These are phyloP conservation scores for Bombylius discolor DNA, from an alignment of 2,888 invertebrate species.

Conservation along the genomic window DNA sequence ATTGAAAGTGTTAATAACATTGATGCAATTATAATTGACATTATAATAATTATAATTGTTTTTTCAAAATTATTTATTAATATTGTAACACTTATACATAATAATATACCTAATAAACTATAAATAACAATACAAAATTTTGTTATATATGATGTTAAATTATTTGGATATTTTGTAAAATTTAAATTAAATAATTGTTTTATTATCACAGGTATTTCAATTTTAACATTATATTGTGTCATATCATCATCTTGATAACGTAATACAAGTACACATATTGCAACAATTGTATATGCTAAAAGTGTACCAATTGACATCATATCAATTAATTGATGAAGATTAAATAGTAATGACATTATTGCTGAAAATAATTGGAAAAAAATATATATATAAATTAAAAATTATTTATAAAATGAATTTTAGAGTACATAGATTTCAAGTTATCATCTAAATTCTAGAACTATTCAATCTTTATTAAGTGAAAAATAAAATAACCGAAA, in stretches of 20 bases:
- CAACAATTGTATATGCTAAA: constrained; percentile 83
- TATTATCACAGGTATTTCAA: constrained; percentile 29
- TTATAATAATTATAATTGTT: constrained; percentile 29
- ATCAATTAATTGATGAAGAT: constrained; percentile 80
- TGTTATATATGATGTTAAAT: constrained; percentile 49
- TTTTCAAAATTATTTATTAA: constrained; percentile 20
- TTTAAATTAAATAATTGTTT: constrained; percentile 59
- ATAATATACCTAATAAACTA: constrained; percentile 37
- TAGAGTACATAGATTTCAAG: too few species aligned
- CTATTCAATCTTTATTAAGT: too few species aligned
- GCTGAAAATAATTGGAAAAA: constrained; percentile 36
- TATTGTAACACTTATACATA: constrained; percentile 24
- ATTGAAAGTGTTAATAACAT: constrained; percentile 44
- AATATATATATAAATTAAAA: not conserved
- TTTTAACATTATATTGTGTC: constrained; percentile 27
- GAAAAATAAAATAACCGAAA: too few species aligned
- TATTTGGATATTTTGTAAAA: constrained; percentile 52
- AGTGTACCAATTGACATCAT: constrained; percentile 94
- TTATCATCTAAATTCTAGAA: too few species aligned
- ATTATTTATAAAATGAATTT: not conserved
- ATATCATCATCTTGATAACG: constrained; percentile 43
- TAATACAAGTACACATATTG: constrained; percentile 75
- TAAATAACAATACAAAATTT: constrained; percentile 46
- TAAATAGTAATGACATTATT: constrained; percentile 75
- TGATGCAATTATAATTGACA: constrained; percentile 39